Percentiles rank a stretch among this genome's conserved stretches.
phyloP scores from a whole-genome alignment of 2,113 vertebrate species.

The Silurus asotus region DNA sequence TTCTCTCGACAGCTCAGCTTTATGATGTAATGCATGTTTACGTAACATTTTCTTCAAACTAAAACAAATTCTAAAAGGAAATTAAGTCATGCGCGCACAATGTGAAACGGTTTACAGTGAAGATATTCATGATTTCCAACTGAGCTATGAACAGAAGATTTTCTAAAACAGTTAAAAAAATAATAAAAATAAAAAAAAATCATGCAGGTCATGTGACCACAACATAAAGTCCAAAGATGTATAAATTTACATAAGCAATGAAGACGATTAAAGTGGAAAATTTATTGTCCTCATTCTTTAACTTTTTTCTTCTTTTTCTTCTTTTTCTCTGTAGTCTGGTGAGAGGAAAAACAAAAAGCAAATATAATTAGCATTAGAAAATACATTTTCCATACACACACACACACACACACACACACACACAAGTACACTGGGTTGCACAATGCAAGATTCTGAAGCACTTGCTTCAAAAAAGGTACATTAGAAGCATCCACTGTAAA shows the following conservation, averaged over 20 bases:
- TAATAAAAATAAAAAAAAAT: not conserved
- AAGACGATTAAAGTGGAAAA: conserved; percentile 41
- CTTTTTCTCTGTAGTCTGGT: conserved; percentile 86
- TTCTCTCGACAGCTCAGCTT: not conserved
- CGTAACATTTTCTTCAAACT: not conserved
- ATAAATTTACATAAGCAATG: conserved; percentile 31
- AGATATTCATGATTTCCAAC: not conserved
- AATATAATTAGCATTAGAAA: too few species aligned
- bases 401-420: not conserved
- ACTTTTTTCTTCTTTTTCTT: conserved; percentile 70
- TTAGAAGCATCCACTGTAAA: too few species aligned
- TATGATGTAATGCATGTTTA: not conserved
- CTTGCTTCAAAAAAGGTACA: too few species aligned
- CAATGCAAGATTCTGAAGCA: not conserved
- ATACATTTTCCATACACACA: not conserved
- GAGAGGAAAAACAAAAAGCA: conserved; percentile 48
- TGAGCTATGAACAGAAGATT: not conserved
- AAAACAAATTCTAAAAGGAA: not conserved
- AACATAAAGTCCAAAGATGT: conserved; percentile 18
- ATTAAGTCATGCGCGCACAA: not conserved
- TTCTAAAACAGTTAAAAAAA: not conserved
- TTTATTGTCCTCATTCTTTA: conserved; percentile 64
- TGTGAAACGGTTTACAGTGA: not conserved
- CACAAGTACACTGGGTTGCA: not conserved
- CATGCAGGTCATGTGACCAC: not conserved